Base-by-base conservation (phyloP, 2,888 invertebrate genomes). In the Dolomedes plantarius region DNA sequence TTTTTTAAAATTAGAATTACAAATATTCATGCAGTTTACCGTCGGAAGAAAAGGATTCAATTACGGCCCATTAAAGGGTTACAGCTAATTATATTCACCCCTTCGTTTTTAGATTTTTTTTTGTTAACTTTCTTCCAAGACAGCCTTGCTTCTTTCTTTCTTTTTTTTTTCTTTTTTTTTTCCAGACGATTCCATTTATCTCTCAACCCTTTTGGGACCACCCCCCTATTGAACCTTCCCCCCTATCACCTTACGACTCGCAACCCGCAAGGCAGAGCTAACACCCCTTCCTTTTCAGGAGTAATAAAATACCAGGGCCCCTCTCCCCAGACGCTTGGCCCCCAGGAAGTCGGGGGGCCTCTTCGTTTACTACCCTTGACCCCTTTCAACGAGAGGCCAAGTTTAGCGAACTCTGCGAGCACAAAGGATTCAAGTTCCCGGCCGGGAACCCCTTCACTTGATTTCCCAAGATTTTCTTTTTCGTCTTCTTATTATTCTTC, bases 391-490 rank as follows among this genome's bases (percentile, higher is more conserved):
- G 31, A 41, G 41, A 56, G 56, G 56, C 56, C 56, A 69, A 41
- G 69, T 69, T 69, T 39, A 69, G 69, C 69, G 69, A 69, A 69
- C 69, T 69, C 41, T 69, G 16, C 13, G 69, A 69, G 69, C 41
- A 69, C 69, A 69, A 69, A 69, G 69, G 69, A 69, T 69, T 69
- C 69, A n/a, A 39, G 69, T 27, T 69, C 36, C 69, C 41, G n/a
- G 13, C 41, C 31, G 7, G 41, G n/a, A n/a, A n/a, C 32, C 69
- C 69, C 36, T 16, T 23, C 7, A 29, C n/a, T 13, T 28, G 9
- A 11, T 32, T 69, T 41, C 32, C 41, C 56, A 16, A 16, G 31
- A 16, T n/a, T 41, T 41, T 1, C 27, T 27, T 31, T n/a, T 23
- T 23, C 27, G 69, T 41, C 23, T 69, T 36, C 28, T 68, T 32